Evolutionary conservation across 2,888 invertebrate genomes (phyloP), one percentile per base, ranked within the genome.

Genomic region (Camptogramma bilineatum): DNA sequence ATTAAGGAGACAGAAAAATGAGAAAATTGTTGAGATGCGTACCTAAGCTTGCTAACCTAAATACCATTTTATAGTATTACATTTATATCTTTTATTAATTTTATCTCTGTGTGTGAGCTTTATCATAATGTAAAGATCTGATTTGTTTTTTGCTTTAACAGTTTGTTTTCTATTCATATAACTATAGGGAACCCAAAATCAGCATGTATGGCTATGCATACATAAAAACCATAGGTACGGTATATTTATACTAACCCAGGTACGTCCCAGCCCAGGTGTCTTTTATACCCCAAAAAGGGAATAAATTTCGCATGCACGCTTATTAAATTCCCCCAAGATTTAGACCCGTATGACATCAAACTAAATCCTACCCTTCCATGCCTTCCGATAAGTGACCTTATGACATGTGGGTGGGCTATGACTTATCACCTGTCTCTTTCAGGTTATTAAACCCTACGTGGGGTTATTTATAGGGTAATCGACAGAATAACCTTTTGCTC

Each of bases 381-480:
- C 28, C 54, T 58, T 64, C 51, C 59, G 68, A 68, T 70, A 68
- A 58, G 67, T 69, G 66, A 69, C 68, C 72, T 69, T 44, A 64
- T 63, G 66, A 68, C 68, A 54, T 47, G 53, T 62, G 73, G 72
- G 69, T 64, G 66, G 61, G 64, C 68, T 70, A 62, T 79, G 76
- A 82, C 73, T 80, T 81, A 82, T 82, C 74, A 81, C 81, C 77
- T 76, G 77, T 75, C 77, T 55, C 64, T 66, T 62, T 63, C 81
- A 80, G 75, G 75, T 74, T 78, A 80, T 79, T 76, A 79, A 73
- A 67, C 73, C 68, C 68, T 56, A 70, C 66, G 52, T 47, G 44
- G 39, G 58, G 48, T 69, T 74, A 78, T 79, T 77, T 78, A 80
- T 76, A 54, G 64, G 61, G 46, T 64, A 59, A 52, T 57, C 68